A percentile compares a stretch with the other conserved stretches of the same genome.
Conservation (phyloP, 2,888 invertebrate species). For the Hypercompe scribonia region DNA sequence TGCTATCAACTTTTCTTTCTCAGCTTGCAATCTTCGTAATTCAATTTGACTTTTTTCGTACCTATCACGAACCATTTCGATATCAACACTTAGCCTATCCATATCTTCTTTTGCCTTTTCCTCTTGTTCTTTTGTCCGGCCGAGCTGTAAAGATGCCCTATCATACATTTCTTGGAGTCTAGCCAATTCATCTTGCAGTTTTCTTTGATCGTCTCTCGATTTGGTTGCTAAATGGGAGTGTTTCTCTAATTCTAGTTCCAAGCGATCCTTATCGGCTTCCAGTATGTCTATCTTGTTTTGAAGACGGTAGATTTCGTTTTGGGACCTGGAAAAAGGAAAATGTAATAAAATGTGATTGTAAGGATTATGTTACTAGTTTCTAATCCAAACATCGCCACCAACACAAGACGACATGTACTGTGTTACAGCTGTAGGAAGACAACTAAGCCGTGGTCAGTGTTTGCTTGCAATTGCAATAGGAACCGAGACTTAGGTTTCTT, state of each 20-base stretch:
- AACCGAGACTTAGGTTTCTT: conserved; percentile 2
- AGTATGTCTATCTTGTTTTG: conserved; percentile 95
- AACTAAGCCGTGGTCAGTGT: not conserved
- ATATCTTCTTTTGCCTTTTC: conserved; percentile 95
- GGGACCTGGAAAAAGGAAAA: conserved; percentile 88
- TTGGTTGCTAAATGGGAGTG: conserved; percentile 92
- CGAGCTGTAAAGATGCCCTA: conserved; percentile 93
- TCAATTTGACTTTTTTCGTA: conserved; percentile 96
- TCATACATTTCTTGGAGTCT: conserved; percentile 96
- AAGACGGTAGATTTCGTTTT: conserved; percentile 95
- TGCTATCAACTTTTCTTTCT: conserved; percentile 94
- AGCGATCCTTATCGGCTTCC: conserved; percentile 94
- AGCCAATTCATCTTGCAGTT: conserved; percentile 94
- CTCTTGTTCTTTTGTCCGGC: conserved; percentile 95
- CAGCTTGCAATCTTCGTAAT: conserved; percentile 92
- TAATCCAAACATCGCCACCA: conserved; percentile 61
- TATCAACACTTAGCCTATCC: conserved; percentile 91
- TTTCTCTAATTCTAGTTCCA: conserved; percentile 95
- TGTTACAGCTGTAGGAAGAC: not conserved
- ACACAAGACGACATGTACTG: conserved; percentile 76
- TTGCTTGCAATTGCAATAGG: not conserved
- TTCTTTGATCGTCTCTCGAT: conserved; percentile 94
- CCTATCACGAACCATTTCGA: conserved; percentile 95
- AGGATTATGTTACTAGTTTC: conserved; percentile 41
- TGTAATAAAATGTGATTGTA: conserved; percentile 17